Conservation (phyloP, 2,797 vertebrate genomes). For the Rhynchotus rufescens region DNA sequence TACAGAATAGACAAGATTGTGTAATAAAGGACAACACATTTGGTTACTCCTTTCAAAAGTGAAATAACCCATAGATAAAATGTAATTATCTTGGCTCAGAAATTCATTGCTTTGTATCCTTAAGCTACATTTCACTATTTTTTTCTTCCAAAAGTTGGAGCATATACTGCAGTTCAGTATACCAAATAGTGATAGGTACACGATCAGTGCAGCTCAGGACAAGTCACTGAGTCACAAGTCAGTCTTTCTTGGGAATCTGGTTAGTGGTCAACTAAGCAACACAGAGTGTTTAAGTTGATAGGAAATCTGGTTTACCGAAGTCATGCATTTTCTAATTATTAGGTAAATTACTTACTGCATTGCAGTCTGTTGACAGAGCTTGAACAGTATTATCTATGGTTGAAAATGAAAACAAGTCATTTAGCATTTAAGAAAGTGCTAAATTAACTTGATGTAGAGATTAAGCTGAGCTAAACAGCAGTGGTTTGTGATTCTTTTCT, state of each 20-base stretch:
- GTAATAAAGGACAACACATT: not conserved
- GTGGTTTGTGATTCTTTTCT: not conserved
- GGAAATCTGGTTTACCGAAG: not conserved
- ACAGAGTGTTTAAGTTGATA: not conserved
- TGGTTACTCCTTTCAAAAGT: not conserved
- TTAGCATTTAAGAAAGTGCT: not conserved
- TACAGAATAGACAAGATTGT: not conserved
- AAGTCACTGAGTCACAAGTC: not conserved
- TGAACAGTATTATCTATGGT: not conserved
- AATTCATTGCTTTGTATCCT: not conserved
- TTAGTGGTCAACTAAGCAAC: not conserved
- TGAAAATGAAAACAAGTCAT: not conserved
- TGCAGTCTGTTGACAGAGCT: not conserved
- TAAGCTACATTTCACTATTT: rapidly evolving
- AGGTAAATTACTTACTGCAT: not conserved
- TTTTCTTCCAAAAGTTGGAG: not conserved
- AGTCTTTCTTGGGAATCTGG: not conserved
- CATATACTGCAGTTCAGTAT: not conserved
- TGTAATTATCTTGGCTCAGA: not conserved
- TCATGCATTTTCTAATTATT: not conserved
- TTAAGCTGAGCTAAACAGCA: not conserved
- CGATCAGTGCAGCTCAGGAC: not conserved
- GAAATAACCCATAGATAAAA: not conserved
- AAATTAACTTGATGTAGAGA: not conserved
- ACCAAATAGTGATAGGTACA: not conserved